Conservation (phyloP, 2,113 vertebrate genomes). For the Ameiurus melas region DNA sequence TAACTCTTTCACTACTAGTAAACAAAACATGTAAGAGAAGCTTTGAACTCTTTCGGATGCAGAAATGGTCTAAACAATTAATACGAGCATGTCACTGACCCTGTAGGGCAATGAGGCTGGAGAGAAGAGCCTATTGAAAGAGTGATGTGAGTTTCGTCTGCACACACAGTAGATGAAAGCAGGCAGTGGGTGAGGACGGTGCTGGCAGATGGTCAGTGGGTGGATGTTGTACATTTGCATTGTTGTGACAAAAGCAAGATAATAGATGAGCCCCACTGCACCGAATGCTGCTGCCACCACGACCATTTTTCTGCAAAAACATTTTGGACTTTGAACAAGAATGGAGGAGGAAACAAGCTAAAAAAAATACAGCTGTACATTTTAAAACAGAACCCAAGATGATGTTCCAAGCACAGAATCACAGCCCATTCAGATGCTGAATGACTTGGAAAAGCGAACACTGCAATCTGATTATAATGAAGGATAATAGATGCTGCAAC, state of each 20-base stretch:
- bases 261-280: slow-evolving; percentile 24
- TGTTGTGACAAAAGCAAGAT: slow-evolving; percentile 47
- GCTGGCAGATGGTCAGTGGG: slow-evolving; percentile 47
- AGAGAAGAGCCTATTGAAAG: neutral
- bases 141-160: slow-evolving; percentile 29
- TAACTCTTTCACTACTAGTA: neutral
- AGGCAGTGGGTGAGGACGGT: neutral
- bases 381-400: neutral
- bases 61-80: neutral
- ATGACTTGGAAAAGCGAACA: neutral
- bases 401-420: slow-evolving; percentile 15
- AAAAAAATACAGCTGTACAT: neutral
- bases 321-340: neutral
- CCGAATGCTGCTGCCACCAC: neutral
- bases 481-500: neutral
- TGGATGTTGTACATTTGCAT: slow-evolving; percentile 42
- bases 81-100: neutral
- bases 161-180: slow-evolving; percentile 37
- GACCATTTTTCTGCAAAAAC: neutral
- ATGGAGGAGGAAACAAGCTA: neutral
- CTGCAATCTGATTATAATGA: slow-evolving; percentile 4
- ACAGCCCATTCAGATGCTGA: neutral
- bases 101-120: neutral
- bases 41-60: neutral
- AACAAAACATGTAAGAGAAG: neutral